Conservation (phyloP, 1,140 invertebrate genomes). For the Hypothenemus hampei region DNA sequence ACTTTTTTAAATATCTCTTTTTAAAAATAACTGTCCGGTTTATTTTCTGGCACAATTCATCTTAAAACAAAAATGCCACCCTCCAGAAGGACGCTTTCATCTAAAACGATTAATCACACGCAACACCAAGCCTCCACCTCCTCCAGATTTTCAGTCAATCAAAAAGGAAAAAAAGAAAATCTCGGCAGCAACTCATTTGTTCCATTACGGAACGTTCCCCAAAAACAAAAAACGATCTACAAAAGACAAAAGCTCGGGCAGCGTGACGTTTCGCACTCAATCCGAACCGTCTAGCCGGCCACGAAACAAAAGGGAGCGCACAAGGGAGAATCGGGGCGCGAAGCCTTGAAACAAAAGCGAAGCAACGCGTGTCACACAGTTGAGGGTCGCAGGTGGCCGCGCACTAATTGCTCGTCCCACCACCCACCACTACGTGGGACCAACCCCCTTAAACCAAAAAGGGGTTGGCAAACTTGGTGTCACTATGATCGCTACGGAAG, state of each 20-base stretch:
- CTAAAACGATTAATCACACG: too few relatives aligned
- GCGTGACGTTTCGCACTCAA: conserved; percentile 23
- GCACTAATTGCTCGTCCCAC: conserved; percentile 22
- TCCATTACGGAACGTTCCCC: conserved; percentile 4
- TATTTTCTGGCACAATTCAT: too few relatives aligned
- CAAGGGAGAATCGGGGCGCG: conserved; percentile 9
- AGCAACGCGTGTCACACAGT: conserved; percentile 20
- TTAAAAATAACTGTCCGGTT: too few relatives aligned
- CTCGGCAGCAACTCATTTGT: conserved; percentile 18
- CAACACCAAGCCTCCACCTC: too few relatives aligned
- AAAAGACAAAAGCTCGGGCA: conserved; percentile 18
- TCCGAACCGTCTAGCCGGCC: conserved; percentile 12
- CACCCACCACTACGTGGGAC: not conserved
- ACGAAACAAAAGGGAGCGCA: conserved; percentile 16
- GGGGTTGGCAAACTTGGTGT: not conserved
- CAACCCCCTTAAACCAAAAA: not conserved
- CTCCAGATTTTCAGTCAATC: not conserved
- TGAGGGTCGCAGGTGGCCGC: conserved; percentile 26
- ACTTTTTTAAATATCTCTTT: too few relatives aligned
- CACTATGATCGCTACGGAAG: conserved; percentile 14
- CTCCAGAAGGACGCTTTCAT: too few relatives aligned
- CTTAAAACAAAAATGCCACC: too few relatives aligned
- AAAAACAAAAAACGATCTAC: conserved; percentile 10
- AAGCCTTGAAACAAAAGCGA: conserved; percentile 25
- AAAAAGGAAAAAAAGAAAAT: conserved; percentile 4